Conservation (phyloP, 2,113 vertebrate species). For the Boulengeromyrus knoepffleri region DNA sequence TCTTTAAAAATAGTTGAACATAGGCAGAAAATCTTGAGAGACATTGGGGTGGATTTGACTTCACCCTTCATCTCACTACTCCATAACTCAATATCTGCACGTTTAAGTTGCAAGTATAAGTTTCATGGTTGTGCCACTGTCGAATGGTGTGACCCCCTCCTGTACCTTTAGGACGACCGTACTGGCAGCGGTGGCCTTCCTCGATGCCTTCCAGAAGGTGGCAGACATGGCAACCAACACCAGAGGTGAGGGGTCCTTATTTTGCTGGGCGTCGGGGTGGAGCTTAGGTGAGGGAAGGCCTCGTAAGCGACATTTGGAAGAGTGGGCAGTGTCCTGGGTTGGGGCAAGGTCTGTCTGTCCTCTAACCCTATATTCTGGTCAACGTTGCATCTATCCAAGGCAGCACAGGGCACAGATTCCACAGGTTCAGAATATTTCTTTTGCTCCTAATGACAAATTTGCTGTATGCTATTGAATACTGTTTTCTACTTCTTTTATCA, state of each 20-base stretch:
- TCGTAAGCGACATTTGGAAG: neutral
- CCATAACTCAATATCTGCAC: neutral
- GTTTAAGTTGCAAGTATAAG: neutral
- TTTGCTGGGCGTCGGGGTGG: neutral
- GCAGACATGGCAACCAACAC: constrained; percentile 98
- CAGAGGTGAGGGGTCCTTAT: constrained; percentile 68
- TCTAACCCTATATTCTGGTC: neutral
- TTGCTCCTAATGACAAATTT: neutral
- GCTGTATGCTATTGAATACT: neutral
- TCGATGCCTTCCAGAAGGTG: constrained; percentile 99
- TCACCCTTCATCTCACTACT: neutral
- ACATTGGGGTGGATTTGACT: neutral
- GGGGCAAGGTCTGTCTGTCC: neutral
- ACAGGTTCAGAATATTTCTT: neutral
- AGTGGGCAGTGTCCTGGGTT: neutral
- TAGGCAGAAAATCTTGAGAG: neutral
- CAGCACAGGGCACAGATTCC: neutral
- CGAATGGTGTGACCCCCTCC: neutral
- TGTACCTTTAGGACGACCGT: constrained; percentile 78
- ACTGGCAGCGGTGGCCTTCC: constrained; percentile 88
- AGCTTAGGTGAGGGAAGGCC: neutral
- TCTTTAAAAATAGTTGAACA: neutral
- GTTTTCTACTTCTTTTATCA: neutral
- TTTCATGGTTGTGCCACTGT: too few relatives aligned
- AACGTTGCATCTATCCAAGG: neutral